Percentiles rank a stretch among this genome's conserved stretches.
Evolutionary conservation across 2,888 invertebrate genomes (phyloP).

Genomic region (Psylliodes chrysocephalus): DNA sequence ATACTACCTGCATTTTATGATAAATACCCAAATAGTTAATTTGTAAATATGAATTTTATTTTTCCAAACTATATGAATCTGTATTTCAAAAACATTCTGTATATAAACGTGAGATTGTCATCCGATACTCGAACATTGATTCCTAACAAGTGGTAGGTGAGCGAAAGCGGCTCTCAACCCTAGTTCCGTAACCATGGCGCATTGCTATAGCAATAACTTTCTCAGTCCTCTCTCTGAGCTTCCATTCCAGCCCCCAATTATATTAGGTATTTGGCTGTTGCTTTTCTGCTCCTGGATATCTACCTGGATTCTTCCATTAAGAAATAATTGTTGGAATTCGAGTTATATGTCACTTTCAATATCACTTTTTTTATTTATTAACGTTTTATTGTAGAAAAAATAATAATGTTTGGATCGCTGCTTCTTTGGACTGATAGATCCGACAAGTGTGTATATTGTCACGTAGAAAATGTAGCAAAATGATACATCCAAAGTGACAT

Average conservation of each 20-base stretch:
- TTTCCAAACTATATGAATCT: no score
- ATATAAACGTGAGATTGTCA: constrained; percentile 4
- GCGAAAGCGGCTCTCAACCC: constrained; percentile 56
- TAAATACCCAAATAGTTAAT: no score
- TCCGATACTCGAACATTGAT: constrained; percentile 49
- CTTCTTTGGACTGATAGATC: neutral
- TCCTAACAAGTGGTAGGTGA: constrained; percentile 51
- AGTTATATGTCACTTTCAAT: constrained; percentile 25
- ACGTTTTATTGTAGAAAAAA: neutral
- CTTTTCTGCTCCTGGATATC: constrained; percentile 10
- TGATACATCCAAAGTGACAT: no score
- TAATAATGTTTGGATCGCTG: neutral
- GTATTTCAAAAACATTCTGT: constrained; percentile 5
- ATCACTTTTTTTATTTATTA: neutral
- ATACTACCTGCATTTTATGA: no score
- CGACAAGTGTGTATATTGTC: no score
- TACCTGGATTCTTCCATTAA: constrained; percentile 39
- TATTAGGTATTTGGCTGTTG: constrained; percentile 23
- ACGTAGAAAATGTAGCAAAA: no score
- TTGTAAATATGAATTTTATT: no score
- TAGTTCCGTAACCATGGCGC: constrained; percentile 60
- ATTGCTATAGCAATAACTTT: constrained; percentile 63
- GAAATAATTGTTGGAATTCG: constrained; percentile 33
- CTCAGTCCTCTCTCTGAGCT: constrained; percentile 46
- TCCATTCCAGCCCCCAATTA: constrained; percentile 38